Evolutionary conservation across 2,113 vertebrate species (phyloP), one percentile per base, ranked within the genome.

Genomic region (Chloropsis hardwickii): DNA sequence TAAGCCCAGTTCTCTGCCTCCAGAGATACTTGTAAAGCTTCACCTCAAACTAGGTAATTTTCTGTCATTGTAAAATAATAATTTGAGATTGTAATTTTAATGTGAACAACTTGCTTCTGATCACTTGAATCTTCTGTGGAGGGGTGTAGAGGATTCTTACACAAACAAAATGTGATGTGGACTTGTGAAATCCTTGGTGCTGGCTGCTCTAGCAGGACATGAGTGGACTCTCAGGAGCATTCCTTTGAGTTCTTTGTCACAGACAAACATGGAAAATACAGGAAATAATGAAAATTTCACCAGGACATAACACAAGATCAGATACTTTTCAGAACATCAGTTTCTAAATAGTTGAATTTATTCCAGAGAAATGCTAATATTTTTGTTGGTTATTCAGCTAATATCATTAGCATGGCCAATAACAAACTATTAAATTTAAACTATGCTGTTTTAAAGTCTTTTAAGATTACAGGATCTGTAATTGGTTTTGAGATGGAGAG

Each of bases 171-270:
- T 24, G 3, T 25, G 21, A 54, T 65, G 39, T 2, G 4, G 40
- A 25, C 3, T 13, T 1, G 0, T 5, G 4, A 56, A 42, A 27
- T 42, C 39, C 23, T 31, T 54, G 24, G 21, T 27, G 69, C 50
- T 44, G 54, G 37, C 54, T 25, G 48, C 60, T 60, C 57, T 37
- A 57, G 29, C 6, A 33, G 61, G 65, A 57, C 0, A 0, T 4
- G 69, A 73, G n/a, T 13, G 28, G 35, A 35, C 37, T 48, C 81
- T 81, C 10, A 7, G 44, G 66, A 66, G 14, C 45, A 35, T 61
- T 51, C 70, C 16, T 37, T 57, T 19, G 21, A 60, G 45, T 27
- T 69, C 12, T 69, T 83, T 65, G 45, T 48, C 51, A n/a, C 47
- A 83, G 35, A 29, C 39, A 81, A 57, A 53, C 0, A 1, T 60